Evolutionary conservation across 2,888 invertebrate genomes (phyloP).

Genomic region (Pollenia amentaria): DNA sequence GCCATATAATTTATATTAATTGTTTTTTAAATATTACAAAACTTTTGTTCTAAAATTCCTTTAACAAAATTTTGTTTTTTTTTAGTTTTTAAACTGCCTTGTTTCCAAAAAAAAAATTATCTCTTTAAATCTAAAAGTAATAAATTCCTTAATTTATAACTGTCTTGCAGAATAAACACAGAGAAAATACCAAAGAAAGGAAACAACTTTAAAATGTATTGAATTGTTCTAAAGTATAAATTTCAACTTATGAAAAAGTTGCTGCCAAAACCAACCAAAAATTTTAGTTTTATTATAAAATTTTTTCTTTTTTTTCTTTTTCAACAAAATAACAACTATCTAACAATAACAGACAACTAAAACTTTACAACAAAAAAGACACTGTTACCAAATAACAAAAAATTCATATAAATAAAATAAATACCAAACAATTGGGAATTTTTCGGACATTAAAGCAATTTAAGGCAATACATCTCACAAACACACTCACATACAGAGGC

Average conservation of each 20-base stretch:
- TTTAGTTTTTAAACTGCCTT: not conserved
- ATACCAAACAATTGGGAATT: conserved; percentile 44
- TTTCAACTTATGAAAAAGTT: conserved; percentile 50
- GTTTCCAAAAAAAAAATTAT: not conserved
- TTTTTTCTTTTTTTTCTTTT: not conserved
- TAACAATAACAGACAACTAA: conserved; percentile 52
- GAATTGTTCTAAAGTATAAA: conserved; percentile 61
- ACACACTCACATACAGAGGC: not conserved
- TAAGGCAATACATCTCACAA: conserved; percentile 3
- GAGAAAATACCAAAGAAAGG: conserved; percentile 7
- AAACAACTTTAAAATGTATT: conserved; percentile 44
- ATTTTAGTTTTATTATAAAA: conserved; percentile 22
- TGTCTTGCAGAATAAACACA: conserved; percentile 14
- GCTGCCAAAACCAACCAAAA: conserved; percentile 60
- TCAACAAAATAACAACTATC: conserved; percentile 26
- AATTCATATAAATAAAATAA: conserved; percentile 17
- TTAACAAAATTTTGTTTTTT: not conserved
- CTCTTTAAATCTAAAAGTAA: not conserved
- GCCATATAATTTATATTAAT: not conserved
- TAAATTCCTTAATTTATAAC: conserved; percentile 15
- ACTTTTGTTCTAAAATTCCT: too few relatives aligned
- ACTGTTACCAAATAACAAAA: conserved; percentile 12
- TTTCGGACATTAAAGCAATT: conserved; percentile 63
- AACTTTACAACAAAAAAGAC: conserved; percentile 13
- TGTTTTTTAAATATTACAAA: not conserved